Percentiles rank a stretch among this genome's conserved stretches.
Conservation (phyloP, 2,888 invertebrate species). For the Chaitophorus viminalis region DNA sequence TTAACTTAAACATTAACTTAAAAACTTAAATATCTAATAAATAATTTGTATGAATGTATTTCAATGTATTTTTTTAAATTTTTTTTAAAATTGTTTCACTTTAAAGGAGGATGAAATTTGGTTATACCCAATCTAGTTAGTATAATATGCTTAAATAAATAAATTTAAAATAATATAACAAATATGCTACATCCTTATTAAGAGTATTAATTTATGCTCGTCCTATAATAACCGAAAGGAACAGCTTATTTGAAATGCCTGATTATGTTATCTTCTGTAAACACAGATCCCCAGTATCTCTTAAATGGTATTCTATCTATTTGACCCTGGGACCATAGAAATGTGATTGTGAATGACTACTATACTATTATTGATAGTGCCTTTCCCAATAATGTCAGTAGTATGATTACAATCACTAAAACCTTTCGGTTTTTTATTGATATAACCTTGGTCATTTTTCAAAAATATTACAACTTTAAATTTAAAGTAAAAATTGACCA, state of each 20-base stretch:
- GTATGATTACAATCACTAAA: constrained; percentile 32
- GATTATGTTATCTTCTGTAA: not conserved
- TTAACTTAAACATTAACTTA: no score
- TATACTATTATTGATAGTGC: constrained; percentile 26
- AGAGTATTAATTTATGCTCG: not conserved
- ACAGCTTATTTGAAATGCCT: not conserved
- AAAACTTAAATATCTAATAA: no score
- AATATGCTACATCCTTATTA: not conserved
- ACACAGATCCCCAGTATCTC: not conserved
- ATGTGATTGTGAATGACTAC: constrained; percentile 14
- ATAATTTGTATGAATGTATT: no score
- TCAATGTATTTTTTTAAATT: no score
- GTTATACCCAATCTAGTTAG: no score
- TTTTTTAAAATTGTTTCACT: no score
- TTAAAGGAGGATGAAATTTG: no score
- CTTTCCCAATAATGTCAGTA: constrained; percentile 6
- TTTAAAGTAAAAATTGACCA: not conserved
- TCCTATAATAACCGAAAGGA: not conserved
- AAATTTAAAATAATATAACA: not conserved
- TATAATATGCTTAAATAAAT: no score
- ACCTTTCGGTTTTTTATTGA: not conserved
- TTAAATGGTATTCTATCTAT: not conserved
- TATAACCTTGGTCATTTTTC: constrained; percentile 16
- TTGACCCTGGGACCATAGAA: constrained; percentile 18
- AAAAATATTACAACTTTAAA: not conserved